phyloP scores from a whole-genome alignment of 2,797 vertebrate species.

The Peromyscus aztecus region DNA sequence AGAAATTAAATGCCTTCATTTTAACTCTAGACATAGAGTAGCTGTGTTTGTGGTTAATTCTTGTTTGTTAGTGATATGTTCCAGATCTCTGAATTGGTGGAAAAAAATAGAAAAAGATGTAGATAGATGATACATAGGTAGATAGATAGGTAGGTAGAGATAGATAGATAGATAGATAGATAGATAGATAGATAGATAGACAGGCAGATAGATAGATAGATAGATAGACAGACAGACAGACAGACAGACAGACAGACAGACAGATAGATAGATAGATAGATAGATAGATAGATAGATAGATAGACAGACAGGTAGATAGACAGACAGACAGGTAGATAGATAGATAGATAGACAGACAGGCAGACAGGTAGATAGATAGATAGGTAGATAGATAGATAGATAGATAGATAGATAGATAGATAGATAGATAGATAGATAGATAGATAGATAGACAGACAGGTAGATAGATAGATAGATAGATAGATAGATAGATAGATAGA shows the following conservation, averaged over 20 bases:
- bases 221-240: no score
- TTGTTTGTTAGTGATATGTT: background rate
- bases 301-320: no score
- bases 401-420: no score
- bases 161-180: no score
- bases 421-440: background rate
- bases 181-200: background rate
- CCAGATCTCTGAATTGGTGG: background rate
- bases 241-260: no score
- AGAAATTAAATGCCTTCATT: slow-evolving; percentile 14
- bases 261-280: no score
- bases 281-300: no score
- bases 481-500: background rate
- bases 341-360: no score
- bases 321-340: no score
- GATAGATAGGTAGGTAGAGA: background rate
- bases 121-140: background rate
- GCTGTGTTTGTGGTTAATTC: background rate
- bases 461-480: background rate
- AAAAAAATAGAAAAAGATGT: background rate
- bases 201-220: background rate
- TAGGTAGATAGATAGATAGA: no score
- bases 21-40: background rate
- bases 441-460: background rate
- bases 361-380: no score